phyloP scores from a whole-genome alignment of 2,797 vertebrate species.

The Chaenodraco wilsoni region DNA sequence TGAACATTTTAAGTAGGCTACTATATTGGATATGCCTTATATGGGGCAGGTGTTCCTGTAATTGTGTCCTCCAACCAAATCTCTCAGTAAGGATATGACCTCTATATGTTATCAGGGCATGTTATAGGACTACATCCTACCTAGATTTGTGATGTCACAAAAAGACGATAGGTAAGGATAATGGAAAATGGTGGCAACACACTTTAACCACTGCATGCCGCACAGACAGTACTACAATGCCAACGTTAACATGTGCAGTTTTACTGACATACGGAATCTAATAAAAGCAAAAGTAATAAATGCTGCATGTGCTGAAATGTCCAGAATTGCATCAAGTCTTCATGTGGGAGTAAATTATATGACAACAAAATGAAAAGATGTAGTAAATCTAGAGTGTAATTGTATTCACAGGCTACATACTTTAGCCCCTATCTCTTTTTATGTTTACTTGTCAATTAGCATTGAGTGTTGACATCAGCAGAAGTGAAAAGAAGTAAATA shows the following conservation, averaged over 20 bases:
- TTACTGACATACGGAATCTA: neutral
- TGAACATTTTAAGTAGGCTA: neutral
- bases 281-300: conserved; percentile 7
- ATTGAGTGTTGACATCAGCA: conserved; percentile 27
- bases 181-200: neutral
- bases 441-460: conserved; percentile 22
- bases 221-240: neutral
- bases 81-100: conserved; percentile 22
- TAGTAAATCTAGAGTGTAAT: neutral
- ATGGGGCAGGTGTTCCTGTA: neutral
- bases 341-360: conserved; percentile 4
- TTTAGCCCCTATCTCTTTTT: neutral
- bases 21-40: conserved; percentile 23
- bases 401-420: conserved; percentile 12
- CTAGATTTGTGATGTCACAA: neutral
- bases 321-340: conserved; percentile 17
- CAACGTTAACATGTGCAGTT: neutral
- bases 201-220: neutral
- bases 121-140: neutral
- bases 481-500: conserved; percentile 23
- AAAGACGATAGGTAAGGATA: neutral
- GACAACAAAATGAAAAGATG: neutral
- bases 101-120: conserved; percentile 2
- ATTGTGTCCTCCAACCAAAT: conserved; percentile 12
- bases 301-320: conserved; percentile 25